Evolutionary conservation across 2,113 vertebrate species (phyloP), one percentile per base, ranked within the genome.

Genomic region (Parus major): DNA sequence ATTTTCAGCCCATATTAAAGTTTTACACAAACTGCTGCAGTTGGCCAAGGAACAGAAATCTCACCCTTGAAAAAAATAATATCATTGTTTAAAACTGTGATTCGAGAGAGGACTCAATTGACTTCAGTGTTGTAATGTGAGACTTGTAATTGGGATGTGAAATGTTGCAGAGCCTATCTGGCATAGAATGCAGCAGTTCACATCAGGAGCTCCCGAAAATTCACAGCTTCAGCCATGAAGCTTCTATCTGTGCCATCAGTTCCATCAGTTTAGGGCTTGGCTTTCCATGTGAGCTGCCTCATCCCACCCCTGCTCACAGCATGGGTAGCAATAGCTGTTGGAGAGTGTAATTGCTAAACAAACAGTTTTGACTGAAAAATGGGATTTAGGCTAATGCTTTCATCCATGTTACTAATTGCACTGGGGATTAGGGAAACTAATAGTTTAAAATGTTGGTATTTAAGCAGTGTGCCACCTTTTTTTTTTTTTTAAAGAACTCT

Each of bases 331-430:
- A 13, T 44, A 79, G 72, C 66, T 42, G 14, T 46, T 70, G 49
- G 57, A 71, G 57, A 41, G 36, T n/a, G 16, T 83, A 81, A 69
- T 41, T 25, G 52, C 83, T 69, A 91, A 92, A 80, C 50, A 86
- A 91, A 94, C 39, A 24, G 39, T 91, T 88, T 7, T 46, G 73
- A 82, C 72, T 91, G 69, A 55, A 91, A 95, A 95, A 82, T 71
- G 52, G 56, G 81, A 23, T 96, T 95, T 82, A 78, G 53, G 61
- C 60, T 86, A 79, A 89, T 76, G 81, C 65, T 89, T 78, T 86
- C 52, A 63, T 55, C 35, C 13, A 1, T 9, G 33, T 66, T 85
- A 25, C 33, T 87, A 56, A 76, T 91, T 84, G 73, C 29, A 20
- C 33, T 25, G 65, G 72, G 73, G 46, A 76, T 82, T 68, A 87